These are phyloP conservation scores for Pterocles gutturalis DNA, from an alignment of 2,113 vertebrate genomes.

Conservation along the genomic window DNA sequence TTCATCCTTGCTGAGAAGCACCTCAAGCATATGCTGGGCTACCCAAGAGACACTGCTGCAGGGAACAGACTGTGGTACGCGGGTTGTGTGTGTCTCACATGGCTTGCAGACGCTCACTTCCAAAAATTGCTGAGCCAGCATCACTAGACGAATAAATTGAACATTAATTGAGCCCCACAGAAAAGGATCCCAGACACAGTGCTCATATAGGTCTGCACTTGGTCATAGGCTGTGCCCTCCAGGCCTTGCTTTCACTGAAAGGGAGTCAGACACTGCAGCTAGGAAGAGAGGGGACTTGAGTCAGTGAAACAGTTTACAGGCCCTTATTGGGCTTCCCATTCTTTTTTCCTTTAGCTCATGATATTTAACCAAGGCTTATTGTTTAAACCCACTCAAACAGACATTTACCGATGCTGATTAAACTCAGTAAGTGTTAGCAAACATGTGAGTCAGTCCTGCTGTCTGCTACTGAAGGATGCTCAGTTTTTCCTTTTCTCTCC, in stretches of 20 bases:
- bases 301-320: neutral
- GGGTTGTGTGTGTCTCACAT: neutral
- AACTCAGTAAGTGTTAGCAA: neutral
- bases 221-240: neutral
- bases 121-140: neutral
- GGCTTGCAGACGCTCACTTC: neutral
- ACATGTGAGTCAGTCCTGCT: neutral
- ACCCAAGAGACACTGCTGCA: neutral
- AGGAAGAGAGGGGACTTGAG: neutral
- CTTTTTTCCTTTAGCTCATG: neutral
- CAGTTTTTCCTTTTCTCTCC: neutral
- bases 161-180: neutral
- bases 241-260: neutral
- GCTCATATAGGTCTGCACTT: neutral
- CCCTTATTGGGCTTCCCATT: neutral
- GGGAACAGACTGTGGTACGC: rapidly evolving
- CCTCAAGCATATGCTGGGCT: neutral
- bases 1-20: neutral
- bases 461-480: neutral
- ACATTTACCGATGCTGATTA: neutral
- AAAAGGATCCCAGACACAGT: neutral
- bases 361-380: neutral
- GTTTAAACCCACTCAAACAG: neutral
- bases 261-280: neutral
- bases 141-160: neutral